Conservation (phyloP, 2,888 invertebrate genomes). For the Prionchulus punctatus region DNA sequence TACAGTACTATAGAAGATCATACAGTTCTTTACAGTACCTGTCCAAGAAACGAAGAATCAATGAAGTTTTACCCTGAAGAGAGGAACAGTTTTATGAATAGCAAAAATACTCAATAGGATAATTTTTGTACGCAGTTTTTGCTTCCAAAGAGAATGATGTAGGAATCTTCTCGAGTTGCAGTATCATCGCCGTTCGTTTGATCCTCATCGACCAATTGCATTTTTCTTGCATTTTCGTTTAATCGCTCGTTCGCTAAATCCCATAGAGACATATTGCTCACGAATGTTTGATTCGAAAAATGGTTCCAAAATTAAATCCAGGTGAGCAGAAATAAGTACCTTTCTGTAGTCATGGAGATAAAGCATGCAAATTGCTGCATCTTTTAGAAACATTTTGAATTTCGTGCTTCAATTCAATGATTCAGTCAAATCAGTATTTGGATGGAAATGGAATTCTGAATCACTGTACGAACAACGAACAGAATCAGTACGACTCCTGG, state of each 20-base stretch:
- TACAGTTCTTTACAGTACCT: constrained; percentile 37
- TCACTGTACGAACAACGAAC: too few species aligned
- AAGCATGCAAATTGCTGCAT: too few species aligned
- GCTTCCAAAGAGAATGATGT: constrained; percentile 29
- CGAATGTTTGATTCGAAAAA: too few species aligned
- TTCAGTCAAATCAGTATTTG: too few species aligned
- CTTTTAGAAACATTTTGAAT: too few species aligned
- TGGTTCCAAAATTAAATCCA: too few species aligned
- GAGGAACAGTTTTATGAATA: constrained; percentile 6
- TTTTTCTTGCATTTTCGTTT: background rate
- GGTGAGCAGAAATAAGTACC: too few species aligned
- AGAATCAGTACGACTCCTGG: too few species aligned
- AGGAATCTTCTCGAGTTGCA: constrained; percentile 23
- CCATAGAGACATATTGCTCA: background rate
- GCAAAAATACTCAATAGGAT: background rate
- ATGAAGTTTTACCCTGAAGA: constrained; percentile 54
- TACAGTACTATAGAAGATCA: background rate
- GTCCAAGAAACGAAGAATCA: constrained; percentile 60
- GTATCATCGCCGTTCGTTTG: constrained; percentile 19
- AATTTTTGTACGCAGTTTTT: constrained; percentile 24
- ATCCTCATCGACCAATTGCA: constrained; percentile 8
- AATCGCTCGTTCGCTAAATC: background rate
- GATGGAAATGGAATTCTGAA: too few species aligned
- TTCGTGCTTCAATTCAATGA: too few species aligned
- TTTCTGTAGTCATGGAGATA: too few species aligned